phyloP scores from a whole-genome alignment of 2,113 vertebrate genomes.

The Oreocharis arfaki region DNA sequence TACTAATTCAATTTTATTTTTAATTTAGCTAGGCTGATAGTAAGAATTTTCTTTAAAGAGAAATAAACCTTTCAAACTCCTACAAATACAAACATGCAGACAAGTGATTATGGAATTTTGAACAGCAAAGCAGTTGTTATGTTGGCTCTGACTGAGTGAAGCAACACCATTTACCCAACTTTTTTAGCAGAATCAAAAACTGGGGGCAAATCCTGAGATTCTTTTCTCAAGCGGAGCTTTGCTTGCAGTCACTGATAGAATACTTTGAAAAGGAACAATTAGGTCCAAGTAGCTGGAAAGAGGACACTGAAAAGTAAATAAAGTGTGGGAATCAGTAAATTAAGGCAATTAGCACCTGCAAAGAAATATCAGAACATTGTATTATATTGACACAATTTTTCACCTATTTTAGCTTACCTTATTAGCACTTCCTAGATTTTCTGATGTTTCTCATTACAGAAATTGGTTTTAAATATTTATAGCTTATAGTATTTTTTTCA shows the following conservation, averaged over 20 bases:
- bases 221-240: not conserved
- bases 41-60: not conserved
- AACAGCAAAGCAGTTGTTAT: not conserved
- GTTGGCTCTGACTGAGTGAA: not conserved
- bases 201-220: not conserved
- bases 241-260: not conserved
- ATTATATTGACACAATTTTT: not conserved
- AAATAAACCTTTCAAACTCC: not conserved
- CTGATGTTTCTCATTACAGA: not conserved
- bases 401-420: not conserved
- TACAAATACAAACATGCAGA: not conserved
- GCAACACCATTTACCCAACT: not conserved
- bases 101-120: not conserved
- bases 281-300: not conserved
- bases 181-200: not conserved
- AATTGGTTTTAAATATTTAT: not conserved
- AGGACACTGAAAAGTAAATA: not conserved
- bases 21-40: not conserved
- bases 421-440: not conserved
- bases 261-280: not conserved
- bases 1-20: slow-evolving; percentile 38
- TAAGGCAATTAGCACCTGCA: not conserved
- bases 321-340: not conserved
- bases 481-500: not conserved
- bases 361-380: not conserved